Percentiles rank a stretch among this genome's conserved stretches.
phyloP scores from a whole-genome alignment of 2,888 invertebrate species.

The Crioceris asparagi region DNA sequence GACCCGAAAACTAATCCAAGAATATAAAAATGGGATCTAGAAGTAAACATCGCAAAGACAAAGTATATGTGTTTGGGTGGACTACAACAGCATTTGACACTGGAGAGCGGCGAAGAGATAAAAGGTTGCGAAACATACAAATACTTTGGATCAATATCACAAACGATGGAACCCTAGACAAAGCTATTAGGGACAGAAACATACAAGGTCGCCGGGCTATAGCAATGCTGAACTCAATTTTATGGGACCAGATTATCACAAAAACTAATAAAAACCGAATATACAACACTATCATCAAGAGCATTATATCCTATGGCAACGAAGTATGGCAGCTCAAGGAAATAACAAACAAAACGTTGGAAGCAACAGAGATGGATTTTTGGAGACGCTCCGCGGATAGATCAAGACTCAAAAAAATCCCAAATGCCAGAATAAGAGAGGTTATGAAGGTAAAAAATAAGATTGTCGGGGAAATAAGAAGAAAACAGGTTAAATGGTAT shows the following conservation, averaged over 20 bases:
- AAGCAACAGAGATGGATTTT: background rate
- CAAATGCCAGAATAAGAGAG: background rate
- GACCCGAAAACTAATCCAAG: background rate
- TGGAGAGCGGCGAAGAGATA: too few species aligned
- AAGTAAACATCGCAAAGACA: background rate
- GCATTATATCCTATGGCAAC: background rate
- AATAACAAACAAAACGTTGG: background rate
- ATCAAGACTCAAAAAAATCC: background rate
- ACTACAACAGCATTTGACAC: too few species aligned
- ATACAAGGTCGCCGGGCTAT: background rate
- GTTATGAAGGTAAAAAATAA: background rate
- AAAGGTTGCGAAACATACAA: too few species aligned
- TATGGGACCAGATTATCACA: background rate
- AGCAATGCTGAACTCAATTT: background rate
- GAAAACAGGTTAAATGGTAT: too few species aligned
- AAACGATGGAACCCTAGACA: background rate
- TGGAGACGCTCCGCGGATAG: background rate
- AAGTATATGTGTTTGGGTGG: too few species aligned
- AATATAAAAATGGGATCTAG: background rate
- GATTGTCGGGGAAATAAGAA: too few species aligned
- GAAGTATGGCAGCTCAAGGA: background rate
- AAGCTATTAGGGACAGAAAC: background rate
- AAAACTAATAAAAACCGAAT: too few species aligned
- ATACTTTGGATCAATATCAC: too few species aligned
- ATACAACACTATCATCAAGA: too few species aligned